Percentiles rank a stretch among this genome's conserved stretches.
These are phyloP conservation scores for Ellobius talpinus DNA, from an alignment of 2,113 vertebrate species.

Conservation along the genomic window DNA sequence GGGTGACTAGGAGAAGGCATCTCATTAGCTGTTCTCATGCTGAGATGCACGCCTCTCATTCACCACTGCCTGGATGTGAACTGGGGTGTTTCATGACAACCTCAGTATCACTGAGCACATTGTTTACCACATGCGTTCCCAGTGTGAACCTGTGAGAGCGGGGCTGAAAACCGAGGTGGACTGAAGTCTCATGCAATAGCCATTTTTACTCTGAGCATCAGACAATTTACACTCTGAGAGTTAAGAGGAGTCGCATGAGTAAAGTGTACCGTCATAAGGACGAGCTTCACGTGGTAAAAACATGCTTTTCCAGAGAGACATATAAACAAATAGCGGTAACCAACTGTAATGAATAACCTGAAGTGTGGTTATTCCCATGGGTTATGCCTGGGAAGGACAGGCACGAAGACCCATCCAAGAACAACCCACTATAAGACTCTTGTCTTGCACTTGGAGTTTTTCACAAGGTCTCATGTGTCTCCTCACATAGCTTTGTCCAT, in stretches of 20 bases:
- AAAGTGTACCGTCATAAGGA: background rate
- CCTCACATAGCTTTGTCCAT: background rate
- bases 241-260: no score
- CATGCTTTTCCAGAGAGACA: background rate
- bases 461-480: background rate
- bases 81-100: background rate
- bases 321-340: background rate
- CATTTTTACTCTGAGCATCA: background rate
- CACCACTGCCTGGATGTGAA: background rate
- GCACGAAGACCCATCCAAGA: background rate
- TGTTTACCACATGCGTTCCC: no score
- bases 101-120: background rate
- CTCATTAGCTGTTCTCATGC: background rate
- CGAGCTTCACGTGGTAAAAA: background rate
- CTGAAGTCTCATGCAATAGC: background rate
- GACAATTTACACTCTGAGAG: background rate
- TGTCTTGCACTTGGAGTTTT: background rate
- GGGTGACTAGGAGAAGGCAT: background rate
- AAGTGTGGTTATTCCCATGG: background rate
- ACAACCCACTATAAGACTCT: background rate
- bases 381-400: background rate
- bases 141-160: background rate
- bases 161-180: background rate
- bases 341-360: background rate
- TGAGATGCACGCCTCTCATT: background rate